Evolutionary conservation across 2,888 invertebrate genomes (phyloP).

Genomic region (Craniophora ligustri): DNA sequence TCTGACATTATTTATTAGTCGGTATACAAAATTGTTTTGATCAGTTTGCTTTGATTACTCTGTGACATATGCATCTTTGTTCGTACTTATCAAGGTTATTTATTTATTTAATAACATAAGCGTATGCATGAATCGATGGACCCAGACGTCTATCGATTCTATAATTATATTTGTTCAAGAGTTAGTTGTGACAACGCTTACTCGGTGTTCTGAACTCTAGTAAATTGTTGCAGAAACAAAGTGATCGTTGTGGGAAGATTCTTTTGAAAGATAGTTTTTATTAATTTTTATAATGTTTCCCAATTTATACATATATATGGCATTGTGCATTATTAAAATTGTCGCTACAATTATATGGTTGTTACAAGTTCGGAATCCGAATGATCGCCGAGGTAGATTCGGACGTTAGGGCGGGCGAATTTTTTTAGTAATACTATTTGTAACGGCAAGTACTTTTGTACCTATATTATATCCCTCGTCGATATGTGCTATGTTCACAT

Average conservation of each 20-base stretch:
- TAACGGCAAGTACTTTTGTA: no score
- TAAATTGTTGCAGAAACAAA: no score
- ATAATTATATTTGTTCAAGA: not conserved
- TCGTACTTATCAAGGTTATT: not conserved
- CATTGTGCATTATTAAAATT: not conserved
- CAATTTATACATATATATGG: not conserved
- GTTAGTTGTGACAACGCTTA: not conserved
- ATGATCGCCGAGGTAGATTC: not conserved
- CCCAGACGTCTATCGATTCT: not conserved
- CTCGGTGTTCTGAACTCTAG: not conserved
- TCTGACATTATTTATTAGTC: no score
- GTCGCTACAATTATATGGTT: not conserved
- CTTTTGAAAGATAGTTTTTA: not conserved
- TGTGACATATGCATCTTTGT: not conserved
- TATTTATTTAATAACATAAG: not conserved
- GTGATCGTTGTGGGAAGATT: no score
- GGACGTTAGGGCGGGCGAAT: not conserved
- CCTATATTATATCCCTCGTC: no score
- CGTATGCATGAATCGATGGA: no score
- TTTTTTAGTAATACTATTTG: not conserved
- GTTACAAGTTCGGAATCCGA: not conserved
- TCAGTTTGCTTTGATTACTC: no score
- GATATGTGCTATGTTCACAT: no score
- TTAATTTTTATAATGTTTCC: conserved; percentile 1
- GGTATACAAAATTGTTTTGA: no score